Evolutionary conservation across 2,888 invertebrate genomes (phyloP), one percentile per base, ranked within the genome.

Genomic region (Pecten maximus): DNA sequence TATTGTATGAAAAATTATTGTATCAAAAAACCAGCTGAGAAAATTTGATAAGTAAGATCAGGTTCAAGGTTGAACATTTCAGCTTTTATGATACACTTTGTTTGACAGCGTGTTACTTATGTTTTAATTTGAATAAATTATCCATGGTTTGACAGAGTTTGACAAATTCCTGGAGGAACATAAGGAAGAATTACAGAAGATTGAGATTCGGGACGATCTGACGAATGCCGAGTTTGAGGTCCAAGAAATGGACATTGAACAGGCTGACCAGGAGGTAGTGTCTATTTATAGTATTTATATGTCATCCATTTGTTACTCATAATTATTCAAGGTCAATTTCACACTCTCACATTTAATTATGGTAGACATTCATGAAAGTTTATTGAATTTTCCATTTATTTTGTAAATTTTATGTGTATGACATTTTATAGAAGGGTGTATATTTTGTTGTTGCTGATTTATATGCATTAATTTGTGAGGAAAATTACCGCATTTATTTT

Each of bases 81-180:
- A n/a, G n/a, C n/a, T n/a, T n/a, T n/a, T n/a, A n/a, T n/a, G n/a
- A n/a, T n/a, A n/a, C n/a, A n/a, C n/a, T n/a, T n/a, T n/a, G n/a
- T n/a, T n/a, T n/a, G n/a, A n/a, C n/a, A n/a, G n/a, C n/a, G n/a
- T n/a, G n/a, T n/a, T n/a, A n/a, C n/a, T n/a, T n/a, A n/a, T n/a
- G n/a, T n/a, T n/a, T n/a, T n/a, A n/a, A n/a, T n/a, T 10, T 74
- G 0, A 74, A 74, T 0, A 10, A 0, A 88, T 74, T 74, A 28
- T 74, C 35, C 15, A 10, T 35, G 35, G 16, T 93, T 93, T n/a
- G n/a, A 19, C 93, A 96, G 96, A 96, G 92, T 96, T 95, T 95
- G 96, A 96, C 92, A 94, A 94, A 91, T 95, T 95, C 91, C 89
- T 96, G 91, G 96, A 96, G 91, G 93, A 93, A 15, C 95, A 96